Evolutionary conservation across 2,797 vertebrate genomes (phyloP).

Genomic region (Coreius guichenoti): DNA sequence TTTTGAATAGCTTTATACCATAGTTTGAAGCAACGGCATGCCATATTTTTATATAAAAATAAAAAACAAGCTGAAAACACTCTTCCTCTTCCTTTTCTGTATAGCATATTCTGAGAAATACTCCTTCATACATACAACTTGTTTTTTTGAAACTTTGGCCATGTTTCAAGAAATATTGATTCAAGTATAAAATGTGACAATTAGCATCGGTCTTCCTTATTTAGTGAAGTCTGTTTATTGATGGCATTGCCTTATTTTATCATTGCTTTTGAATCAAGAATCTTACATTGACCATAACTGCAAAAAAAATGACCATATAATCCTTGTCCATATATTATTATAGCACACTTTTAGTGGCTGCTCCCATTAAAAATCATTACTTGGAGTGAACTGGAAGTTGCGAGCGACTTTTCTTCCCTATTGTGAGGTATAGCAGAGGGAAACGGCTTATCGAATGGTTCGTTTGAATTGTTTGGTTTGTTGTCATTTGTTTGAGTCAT

Average conservation of each 20-base stretch:
- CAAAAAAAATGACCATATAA: neutral
- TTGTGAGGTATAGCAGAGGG: neutral
- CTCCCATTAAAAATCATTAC: neutral
- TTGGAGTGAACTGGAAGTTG: neutral
- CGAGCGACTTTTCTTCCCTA: neutral
- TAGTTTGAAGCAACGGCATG: too few relatives aligned
- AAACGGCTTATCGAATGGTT: neutral
- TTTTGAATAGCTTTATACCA: too few relatives aligned
- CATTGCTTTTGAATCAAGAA: neutral
- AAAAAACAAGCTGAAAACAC: too few relatives aligned
- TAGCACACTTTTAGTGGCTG: neutral
- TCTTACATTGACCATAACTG: too few relatives aligned
- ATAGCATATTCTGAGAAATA: too few relatives aligned
- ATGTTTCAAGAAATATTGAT: neutral
- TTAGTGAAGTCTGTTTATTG: conserved; percentile 55
- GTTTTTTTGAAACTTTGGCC: too few relatives aligned
- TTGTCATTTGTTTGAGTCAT: neutral
- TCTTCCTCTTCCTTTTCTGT: too few relatives aligned
- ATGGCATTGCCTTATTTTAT: conserved; percentile 15
- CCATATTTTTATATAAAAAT: too few relatives aligned
- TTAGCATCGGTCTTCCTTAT: neutral
- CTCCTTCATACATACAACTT: too few relatives aligned
- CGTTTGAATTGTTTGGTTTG: neutral
- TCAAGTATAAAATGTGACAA: neutral
- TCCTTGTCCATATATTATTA: neutral